These are phyloP conservation scores for Virgularia gustaviana DNA, from an alignment of 92 coral and sea anemone genomes.

Conservation along the genomic window DNA sequence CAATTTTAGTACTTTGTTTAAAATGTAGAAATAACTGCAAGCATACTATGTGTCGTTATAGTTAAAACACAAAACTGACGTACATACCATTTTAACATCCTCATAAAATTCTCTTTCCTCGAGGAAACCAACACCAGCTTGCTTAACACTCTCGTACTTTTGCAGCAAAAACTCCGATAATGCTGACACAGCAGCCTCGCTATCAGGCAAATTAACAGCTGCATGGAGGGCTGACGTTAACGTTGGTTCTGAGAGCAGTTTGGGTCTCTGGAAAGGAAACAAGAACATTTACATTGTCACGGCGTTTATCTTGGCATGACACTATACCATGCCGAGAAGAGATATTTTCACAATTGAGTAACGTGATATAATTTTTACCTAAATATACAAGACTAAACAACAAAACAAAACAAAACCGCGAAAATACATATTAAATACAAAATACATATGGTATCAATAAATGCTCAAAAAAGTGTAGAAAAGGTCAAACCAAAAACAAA, in stretches of 20 bases:
- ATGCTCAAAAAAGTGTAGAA: too few relatives aligned
- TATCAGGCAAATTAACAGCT: conserved; percentile 54
- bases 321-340: too few relatives aligned
- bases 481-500: too few relatives aligned
- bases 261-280: conserved; percentile 56
- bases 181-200: conserved; percentile 43
- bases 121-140: conserved; percentile 62
- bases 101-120: conserved; percentile 66
- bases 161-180: conserved; percentile 30
- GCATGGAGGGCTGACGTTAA: conserved; percentile 63
- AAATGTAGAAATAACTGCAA: too few relatives aligned
- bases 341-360: too few relatives aligned
- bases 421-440: neutral
- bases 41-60: too few relatives aligned
- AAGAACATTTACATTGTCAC: neutral
- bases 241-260: conserved; percentile 67
- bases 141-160: conserved; percentile 44
- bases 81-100: conserved; percentile 69
- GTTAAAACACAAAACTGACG: neutral
- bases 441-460: neutral
- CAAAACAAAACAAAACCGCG: neutral
- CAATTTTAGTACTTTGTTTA: too few relatives aligned
- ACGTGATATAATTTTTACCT: too few relatives aligned
- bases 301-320: neutral
- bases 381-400: too few relatives aligned